Evolutionary conservation across 2,113 vertebrate genomes (phyloP).

Genomic region (Phasianus colchicus): DNA sequence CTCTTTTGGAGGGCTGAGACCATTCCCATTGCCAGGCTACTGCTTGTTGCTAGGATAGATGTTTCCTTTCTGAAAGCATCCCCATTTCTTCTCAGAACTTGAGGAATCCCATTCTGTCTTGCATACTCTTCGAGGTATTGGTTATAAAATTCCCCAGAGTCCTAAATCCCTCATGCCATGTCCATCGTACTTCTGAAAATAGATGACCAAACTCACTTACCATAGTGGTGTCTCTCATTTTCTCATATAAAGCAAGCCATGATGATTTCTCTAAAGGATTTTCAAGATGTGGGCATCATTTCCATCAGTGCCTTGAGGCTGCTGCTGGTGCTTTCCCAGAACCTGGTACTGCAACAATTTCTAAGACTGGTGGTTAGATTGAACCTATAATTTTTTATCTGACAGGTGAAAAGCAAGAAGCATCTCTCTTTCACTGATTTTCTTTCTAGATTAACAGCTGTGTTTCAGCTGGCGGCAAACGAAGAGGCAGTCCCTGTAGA

Average conservation of each 20-base stretch:
- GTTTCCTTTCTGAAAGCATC: background rate
- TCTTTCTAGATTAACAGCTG: background rate
- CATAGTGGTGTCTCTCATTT: background rate
- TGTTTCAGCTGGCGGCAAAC: background rate
- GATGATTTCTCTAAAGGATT: background rate
- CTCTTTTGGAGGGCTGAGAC: background rate
- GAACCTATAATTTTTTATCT: background rate
- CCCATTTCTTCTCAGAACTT: background rate
- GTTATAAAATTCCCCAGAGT: background rate
- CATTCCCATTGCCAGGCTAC: background rate
- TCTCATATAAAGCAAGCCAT: background rate
- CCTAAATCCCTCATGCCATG: background rate
- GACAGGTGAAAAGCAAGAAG: background rate
- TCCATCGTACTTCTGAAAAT: background rate
- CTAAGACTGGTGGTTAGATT: background rate
- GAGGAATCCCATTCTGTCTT: background rate
- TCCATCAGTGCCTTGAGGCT: background rate
- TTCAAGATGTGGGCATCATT: background rate
- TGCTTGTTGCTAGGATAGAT: background rate
- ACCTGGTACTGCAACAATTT: background rate
- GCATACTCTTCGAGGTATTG: background rate
- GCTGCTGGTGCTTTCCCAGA: background rate
- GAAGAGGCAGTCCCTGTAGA: background rate
- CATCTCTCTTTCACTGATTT: background rate
- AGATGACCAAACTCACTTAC: background rate